Conservation (phyloP, 2,797 vertebrate genomes). For the Spinus olivaceus region DNA sequence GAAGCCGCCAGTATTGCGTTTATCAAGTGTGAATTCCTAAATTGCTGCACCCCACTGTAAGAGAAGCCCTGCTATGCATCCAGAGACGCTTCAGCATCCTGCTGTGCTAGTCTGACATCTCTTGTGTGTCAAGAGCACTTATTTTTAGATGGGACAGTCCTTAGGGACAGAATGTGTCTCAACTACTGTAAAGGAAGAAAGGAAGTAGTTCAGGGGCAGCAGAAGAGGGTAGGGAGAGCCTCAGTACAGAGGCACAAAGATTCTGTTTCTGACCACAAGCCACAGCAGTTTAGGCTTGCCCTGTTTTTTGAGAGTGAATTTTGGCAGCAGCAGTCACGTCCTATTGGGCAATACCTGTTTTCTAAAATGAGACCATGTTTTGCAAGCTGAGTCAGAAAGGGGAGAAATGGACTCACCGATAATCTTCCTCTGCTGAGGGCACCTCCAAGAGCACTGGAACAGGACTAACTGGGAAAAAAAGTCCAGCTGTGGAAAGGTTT, state of each 20-base stretch:
- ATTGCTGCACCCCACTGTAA: constrained; percentile 16
- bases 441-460: neutral
- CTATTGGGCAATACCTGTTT: neutral
- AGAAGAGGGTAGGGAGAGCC: neutral
- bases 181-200: constrained; percentile 44
- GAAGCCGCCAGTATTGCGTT: constrained; percentile 18
- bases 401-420: neutral
- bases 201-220: neutral
- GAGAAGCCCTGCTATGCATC: constrained; percentile 39
- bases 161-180: neutral
- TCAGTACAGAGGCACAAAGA: neutral
- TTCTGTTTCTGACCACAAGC: constrained; percentile 14
- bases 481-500: neutral
- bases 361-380: neutral
- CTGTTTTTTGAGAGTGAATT: neutral
- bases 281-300: neutral
- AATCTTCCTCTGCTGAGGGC: neutral
- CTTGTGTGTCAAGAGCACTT: constrained; percentile 58
- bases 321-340: neutral
- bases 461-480: neutral
- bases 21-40: constrained; percentile 65
- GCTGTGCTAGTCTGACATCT: constrained; percentile 51
- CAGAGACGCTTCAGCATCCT: constrained; percentile 58
- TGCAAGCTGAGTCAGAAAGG: neutral
- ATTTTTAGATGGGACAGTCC: constrained; percentile 59